Evolutionary conservation across 2,888 invertebrate species (phyloP).

Genomic region (Tribolium freemani): DNA sequence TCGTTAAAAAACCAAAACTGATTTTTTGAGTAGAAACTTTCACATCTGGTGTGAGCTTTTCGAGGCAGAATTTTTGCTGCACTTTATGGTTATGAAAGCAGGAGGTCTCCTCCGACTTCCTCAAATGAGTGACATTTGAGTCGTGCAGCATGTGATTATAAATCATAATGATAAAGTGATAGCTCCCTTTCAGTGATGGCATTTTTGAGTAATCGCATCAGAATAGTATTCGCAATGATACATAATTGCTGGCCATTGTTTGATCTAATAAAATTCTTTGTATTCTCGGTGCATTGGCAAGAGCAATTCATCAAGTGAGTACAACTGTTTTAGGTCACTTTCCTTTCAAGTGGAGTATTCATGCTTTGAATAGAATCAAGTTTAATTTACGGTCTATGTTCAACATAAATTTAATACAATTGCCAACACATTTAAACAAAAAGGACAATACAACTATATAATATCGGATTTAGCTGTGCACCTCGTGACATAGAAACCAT

Average conservation of each 20-base stretch:
- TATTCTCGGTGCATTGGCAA: slow-evolving; percentile 49
- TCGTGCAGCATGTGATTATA: slow-evolving; percentile 2
- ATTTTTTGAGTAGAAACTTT: too few relatives aligned
- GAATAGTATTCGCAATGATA: slow-evolving; percentile 41
- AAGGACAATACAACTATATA: slow-evolving; percentile 41
- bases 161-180: slow-evolving; percentile 16
- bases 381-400: slow-evolving; percentile 52
- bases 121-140: background rate
- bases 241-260: slow-evolving; percentile 51
- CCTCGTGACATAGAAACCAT: slow-evolving; percentile 26
- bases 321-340: slow-evolving; percentile 56
- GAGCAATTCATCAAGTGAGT: slow-evolving; percentile 54
- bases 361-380: slow-evolving; percentile 53
- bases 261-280: slow-evolving; percentile 51
- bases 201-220: slow-evolving; percentile 7
- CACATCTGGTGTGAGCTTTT: too few relatives aligned
- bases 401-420: slow-evolving; percentile 50
- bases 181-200: background rate
- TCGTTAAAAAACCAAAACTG: too few relatives aligned
- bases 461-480: slow-evolving; percentile 32
- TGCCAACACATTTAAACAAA: slow-evolving; percentile 44
- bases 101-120: background rate
- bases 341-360: slow-evolving; percentile 55
- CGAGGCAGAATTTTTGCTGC: background rate
- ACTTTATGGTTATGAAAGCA: background rate